Conservation (phyloP, 1,140 invertebrate species). For the Drosophila suzukii region DNA sequence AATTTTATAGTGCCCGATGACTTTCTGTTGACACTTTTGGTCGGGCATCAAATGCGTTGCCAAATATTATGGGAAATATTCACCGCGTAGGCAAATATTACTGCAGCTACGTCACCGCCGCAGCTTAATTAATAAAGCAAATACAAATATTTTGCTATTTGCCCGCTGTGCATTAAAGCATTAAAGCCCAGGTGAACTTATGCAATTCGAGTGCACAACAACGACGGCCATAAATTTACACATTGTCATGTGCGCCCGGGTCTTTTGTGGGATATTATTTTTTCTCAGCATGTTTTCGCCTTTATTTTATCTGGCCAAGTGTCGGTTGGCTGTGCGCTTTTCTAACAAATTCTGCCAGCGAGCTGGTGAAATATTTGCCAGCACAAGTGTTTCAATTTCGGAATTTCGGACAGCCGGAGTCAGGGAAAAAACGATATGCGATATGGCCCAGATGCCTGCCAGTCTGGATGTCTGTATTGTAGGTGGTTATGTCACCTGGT, state of each 20-base stretch:
- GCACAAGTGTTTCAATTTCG: constrained; percentile 67
- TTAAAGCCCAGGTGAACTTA: constrained; percentile 60
- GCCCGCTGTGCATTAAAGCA: constrained; percentile 53
- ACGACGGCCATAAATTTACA: constrained; percentile 71
- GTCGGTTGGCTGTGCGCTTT: constrained; percentile 49
- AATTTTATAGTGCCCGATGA: neutral
- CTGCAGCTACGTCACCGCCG: constrained; percentile 9
- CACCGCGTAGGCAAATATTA: constrained; percentile 51
- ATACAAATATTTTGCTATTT: constrained; percentile 79
- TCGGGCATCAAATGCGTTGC: constrained; percentile 57
- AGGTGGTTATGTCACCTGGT: constrained; percentile 35
- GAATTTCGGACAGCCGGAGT: constrained; percentile 10
- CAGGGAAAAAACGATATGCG: constrained; percentile 3
- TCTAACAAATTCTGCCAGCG: constrained; percentile 74
- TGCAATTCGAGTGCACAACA: constrained; percentile 63
- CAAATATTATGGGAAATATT: constrained; percentile 66
- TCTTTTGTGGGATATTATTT: constrained; percentile 49
- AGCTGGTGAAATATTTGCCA: constrained; percentile 75
- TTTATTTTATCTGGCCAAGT: constrained; percentile 50
- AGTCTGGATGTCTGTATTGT: constrained; percentile 13
- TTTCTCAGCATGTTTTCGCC: constrained; percentile 45
- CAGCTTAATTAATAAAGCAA: constrained; percentile 78
- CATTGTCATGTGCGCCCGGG: constrained; percentile 65
- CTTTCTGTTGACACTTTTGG: constrained; percentile 45
- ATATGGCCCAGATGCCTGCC: constrained; percentile 18